A percentile compares a stretch with the other conserved stretches of the same genome.
Evolutionary conservation across 2,888 invertebrate genomes (phyloP).

Genomic region (Idaea aversata): DNA sequence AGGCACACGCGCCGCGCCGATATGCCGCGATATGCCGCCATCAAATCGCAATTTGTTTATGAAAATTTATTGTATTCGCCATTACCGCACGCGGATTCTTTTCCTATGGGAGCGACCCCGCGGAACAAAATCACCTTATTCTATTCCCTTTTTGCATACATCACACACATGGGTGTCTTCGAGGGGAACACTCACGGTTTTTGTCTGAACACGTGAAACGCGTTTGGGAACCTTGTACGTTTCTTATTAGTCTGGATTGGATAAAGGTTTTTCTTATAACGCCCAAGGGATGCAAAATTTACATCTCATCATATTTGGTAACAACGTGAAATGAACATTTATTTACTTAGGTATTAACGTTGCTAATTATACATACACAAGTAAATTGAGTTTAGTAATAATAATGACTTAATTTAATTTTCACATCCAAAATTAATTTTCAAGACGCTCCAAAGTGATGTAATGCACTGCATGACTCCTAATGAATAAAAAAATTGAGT

Average conservation of each 20-base stretch:
- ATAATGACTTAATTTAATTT: too few species aligned
- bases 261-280: conserved; percentile 69
- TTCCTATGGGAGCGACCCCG: conserved; percentile 75
- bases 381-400: too few species aligned
- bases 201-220: conserved; percentile 78
- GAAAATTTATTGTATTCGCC: conserved; percentile 81
- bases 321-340: neutral
- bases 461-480: too few species aligned
- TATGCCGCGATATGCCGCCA: conserved; percentile 70
- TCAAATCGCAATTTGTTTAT: conserved; percentile 81
- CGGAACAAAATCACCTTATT: conserved; percentile 79
- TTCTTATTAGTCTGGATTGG: conserved; percentile 76
- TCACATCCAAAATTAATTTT: too few species aligned
- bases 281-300: conserved; percentile 36
- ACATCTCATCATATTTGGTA: conserved; percentile 21
- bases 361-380: neutral
- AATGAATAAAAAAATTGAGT: too few species aligned
- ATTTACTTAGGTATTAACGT: neutral
- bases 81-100: conserved; percentile 75
- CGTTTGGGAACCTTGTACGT: conserved; percentile 74
- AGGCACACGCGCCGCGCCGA: conserved; percentile 66
- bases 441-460: too few species aligned
- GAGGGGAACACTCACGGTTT: conserved; percentile 65
- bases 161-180: conserved; percentile 69
- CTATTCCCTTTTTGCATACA: conserved; percentile 81